Evolutionary conservation across 2,113 vertebrate genomes (phyloP), one percentile per base, ranked within the genome.

Genomic region (Grallaria varia): DNA sequence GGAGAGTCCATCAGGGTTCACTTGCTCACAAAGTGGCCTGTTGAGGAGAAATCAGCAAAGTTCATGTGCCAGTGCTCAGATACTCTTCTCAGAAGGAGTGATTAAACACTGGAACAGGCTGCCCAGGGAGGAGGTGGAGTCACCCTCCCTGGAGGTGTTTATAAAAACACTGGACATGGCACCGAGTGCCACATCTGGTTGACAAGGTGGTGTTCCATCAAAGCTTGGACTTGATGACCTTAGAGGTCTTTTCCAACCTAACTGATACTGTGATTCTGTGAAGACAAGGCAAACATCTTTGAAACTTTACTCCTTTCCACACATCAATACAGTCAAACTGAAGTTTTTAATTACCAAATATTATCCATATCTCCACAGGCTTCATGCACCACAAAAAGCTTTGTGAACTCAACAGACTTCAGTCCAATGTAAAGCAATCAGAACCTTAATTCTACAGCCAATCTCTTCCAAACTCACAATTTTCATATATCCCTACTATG

Each of bases 21-120:
- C 42, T 4, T 39, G 60, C 12, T 87, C 74, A 49, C 27, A 33
- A 37, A 69, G 33, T 12, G 20, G n/a, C 28, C 31, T 59, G 28
- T 2, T 13, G 14, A 40, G 67, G n/a, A 81, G 35, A 59, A 67
- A 72, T 5, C 35, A 53, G 28, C 50, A 50, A 35, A 79, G 63
- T 6, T 33, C 30, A 20, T 1, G 3, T 6, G 37, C 10, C 49
- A 49, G 8, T 12, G 49, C 44, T 39, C 27, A 0, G 28, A 55
- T 25, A 39, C 28, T 77, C 79, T 37, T 37, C 56, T 28, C 15
- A 71, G 72, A 71, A 42, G 33, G 22, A 8, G 35, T 22, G 55
- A 62, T 37, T 1, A 31, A 42, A 28, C 10, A 42, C 2, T 56
- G 64, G 47, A 56, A 49, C 27, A 27, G 16, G 14, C 27, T 56